These are phyloP conservation scores for Lycopodina hypogea DNA, from an alignment of 37 sponge, comb jelly and placozoan species.

Conservation along the genomic window DNA sequence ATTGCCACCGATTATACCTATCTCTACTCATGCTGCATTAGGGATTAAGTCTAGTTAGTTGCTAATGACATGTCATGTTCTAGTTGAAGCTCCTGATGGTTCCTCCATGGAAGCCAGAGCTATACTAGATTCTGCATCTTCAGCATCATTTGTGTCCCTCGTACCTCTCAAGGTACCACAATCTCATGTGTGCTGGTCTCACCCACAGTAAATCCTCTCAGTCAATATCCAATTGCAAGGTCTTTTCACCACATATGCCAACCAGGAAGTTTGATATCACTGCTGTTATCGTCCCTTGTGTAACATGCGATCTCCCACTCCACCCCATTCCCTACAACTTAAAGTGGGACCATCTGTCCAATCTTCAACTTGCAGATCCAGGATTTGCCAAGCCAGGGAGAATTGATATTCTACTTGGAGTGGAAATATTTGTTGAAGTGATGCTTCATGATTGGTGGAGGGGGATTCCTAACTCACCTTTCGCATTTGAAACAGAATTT, in stretches of 20 bases:
- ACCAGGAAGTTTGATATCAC: constrained; percentile 7
- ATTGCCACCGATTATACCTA: too few relatives aligned
- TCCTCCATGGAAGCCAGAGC: too few relatives aligned
- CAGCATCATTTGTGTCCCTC: not conserved
- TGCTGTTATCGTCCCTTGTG: constrained; percentile 33
- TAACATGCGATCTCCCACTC: constrained; percentile 40
- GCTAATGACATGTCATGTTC: not conserved
- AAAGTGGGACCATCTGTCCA: too few relatives aligned
- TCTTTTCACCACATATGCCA: constrained; percentile 9
- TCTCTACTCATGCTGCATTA: too few relatives aligned
- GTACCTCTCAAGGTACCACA: not conserved
- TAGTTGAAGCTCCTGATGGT: not conserved
- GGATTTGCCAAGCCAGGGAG: too few relatives aligned
- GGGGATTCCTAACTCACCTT: too few relatives aligned
- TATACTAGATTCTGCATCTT: constrained; percentile 2
- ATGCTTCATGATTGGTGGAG: too few relatives aligned
- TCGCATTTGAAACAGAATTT: too few relatives aligned
- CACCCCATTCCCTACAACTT: constrained; percentile 11
- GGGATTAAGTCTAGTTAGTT: not conserved
- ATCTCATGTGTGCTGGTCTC: not conserved
- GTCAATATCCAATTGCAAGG: too few relatives aligned
- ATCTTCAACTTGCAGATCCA: too few relatives aligned
- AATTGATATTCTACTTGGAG: too few relatives aligned
- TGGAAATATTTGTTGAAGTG: too few relatives aligned
- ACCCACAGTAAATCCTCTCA: not conserved